These are phyloP conservation scores for Conchocele bisecta DNA, from an alignment of 2,888 invertebrate species.

Conservation along the genomic window DNA sequence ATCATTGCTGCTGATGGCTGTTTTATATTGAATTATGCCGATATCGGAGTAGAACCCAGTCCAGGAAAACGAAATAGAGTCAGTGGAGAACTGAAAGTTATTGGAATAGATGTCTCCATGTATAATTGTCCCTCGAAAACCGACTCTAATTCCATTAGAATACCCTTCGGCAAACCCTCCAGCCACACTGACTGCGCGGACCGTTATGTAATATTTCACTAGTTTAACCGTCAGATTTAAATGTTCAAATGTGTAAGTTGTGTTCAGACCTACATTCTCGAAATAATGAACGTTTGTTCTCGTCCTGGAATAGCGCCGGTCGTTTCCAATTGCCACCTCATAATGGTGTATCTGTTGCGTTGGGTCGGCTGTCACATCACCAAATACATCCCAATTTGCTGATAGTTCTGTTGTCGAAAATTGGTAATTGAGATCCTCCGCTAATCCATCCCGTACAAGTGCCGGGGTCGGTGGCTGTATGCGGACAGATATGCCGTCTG, in stretches of 20 bases:
- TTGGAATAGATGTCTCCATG: conserved; percentile 35
- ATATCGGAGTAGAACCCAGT: conserved; percentile 53
- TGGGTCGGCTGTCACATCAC: conserved; percentile 39
- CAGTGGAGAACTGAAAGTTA: conserved; percentile 28
- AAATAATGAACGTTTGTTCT: conserved; percentile 63
- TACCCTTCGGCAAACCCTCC: conserved; percentile 62
- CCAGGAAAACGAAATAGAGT: conserved; percentile 41
- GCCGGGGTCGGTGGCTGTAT: conserved; percentile 64
- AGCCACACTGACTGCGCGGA: conserved; percentile 64
- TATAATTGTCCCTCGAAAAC: conserved; percentile 45
- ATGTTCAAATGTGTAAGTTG: conserved; percentile 56
- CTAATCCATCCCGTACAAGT: conserved; percentile 60
- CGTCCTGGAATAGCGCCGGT: conserved; percentile 60
- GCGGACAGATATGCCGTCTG: conserved; percentile 62
- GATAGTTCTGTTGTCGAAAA: conserved; percentile 45
- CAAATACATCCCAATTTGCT: conserved; percentile 68
- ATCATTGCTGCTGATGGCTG: conserved; percentile 30
- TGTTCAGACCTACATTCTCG: conserved; percentile 64
- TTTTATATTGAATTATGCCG: conserved; percentile 40
- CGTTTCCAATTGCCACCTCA: conserved; percentile 70
- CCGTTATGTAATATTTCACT: conserved; percentile 66
- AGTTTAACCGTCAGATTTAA: conserved; percentile 59
- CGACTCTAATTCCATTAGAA: conserved; percentile 67
- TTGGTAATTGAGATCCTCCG: conserved; percentile 59
- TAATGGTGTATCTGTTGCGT: conserved; percentile 58